Evolutionary conservation across 2,113 vertebrate genomes (phyloP), one percentile per base, ranked within the genome.

Genomic region (Ageneiosus marmoratus): DNA sequence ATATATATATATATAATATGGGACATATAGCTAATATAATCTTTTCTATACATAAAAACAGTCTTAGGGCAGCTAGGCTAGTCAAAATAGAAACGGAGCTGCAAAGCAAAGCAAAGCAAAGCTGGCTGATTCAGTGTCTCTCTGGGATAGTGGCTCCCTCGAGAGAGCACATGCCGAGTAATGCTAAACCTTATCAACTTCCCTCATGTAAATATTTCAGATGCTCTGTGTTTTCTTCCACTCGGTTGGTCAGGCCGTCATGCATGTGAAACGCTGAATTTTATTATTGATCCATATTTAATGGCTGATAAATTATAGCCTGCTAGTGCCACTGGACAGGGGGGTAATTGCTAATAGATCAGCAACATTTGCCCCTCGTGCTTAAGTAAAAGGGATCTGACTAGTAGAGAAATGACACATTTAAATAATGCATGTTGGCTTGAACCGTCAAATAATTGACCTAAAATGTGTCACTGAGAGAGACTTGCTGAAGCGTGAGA

Each of bases 281-380:
- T 89, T 88, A 91, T 88, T 89, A 89, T 88, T 65, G 86, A 86
- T 89, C 84, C 85, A 91, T 89, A 88, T 89, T 91, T 91, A 85
- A 91, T 89, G 78, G 78, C 80, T 86, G 84, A 88, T 88, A 87
- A 89, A 88, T 91, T 89, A 89, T 84, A 89, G 87, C 84, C 85
- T 84, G 79, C 84, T 85, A 69, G 85, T 65, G 84, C 82, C 77
- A 83, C 70, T 55, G 50, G 51, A 55, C 53, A 44, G 70, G 84
- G 76, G 56, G 83, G 81, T 89, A 89, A 87, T 84, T 89, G 88
- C 88, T 88, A 91, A 89, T 88, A 91, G 90, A 89, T 87, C 83
- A 77, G 86, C 82, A 83, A 44, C 81, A 84, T 89, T 88, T 88
- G 84, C 73, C 83, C 75, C 58, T 77, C 48, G 76, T 63, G 60